These are phyloP conservation scores for Podilymbus podiceps DNA, from an alignment of 2,113 vertebrate species.

Conservation along the genomic window DNA sequence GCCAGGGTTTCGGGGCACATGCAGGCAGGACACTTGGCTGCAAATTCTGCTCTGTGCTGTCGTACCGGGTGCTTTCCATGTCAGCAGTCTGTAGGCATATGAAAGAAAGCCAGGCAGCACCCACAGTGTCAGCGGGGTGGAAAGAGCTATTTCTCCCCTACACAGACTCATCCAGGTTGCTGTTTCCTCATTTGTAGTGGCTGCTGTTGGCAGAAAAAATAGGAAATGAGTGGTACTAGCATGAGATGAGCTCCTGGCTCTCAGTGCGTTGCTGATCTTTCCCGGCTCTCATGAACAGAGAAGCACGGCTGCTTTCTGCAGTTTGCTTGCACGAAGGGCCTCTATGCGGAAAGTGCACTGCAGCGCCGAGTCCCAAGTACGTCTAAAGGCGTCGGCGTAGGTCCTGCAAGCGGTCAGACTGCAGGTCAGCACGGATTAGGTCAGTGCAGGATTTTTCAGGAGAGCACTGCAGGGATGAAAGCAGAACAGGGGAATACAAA, in stretches of 20 bases:
- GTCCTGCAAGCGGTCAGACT: neutral
- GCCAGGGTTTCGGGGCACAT: neutral
- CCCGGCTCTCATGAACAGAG: neutral
- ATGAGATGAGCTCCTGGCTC: neutral
- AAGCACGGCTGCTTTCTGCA: neutral
- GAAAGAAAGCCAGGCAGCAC: neutral
- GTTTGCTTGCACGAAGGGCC: neutral
- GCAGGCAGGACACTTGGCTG: neutral
- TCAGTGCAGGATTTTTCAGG: neutral
- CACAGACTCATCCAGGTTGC: neutral
- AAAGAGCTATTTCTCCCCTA: neutral
- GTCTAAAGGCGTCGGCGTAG: neutral
- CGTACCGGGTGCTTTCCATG: neutral
- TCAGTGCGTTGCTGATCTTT: neutral
- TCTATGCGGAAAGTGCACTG: neutral
- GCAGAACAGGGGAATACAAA: neutral
- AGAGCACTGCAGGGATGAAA: neutral
- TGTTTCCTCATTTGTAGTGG: neutral
- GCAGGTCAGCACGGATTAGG: neutral
- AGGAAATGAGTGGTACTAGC: neutral
- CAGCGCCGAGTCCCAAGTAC: accelerated
- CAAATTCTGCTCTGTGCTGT: neutral
- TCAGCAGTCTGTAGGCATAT: neutral
- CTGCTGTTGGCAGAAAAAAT: neutral
- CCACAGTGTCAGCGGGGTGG: neutral